Base-by-base conservation (phyloP, 2,888 invertebrate genomes). In the Microctonus aethiopoides region DNA sequence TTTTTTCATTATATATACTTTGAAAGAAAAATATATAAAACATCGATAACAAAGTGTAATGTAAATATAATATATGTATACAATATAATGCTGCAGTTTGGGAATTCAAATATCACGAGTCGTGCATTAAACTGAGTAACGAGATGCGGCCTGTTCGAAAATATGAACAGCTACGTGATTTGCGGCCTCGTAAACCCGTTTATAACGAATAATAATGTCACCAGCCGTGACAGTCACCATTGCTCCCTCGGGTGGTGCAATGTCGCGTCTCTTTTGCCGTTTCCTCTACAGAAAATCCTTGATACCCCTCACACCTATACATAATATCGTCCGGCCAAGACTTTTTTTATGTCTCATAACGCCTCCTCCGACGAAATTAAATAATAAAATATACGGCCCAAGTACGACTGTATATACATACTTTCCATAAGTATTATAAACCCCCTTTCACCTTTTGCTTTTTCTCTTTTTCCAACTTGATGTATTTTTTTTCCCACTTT, bases 131-230 rank as follows among this genome's bases (percentile, higher is more conserved):
- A 84, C 84, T 84, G 86, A 86, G 85, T 86, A 86, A 86, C 85
- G 86, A 85, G 85, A 78, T 84, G 81, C 82, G 77, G 81, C 82
- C 80, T 54, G 82, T 85, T 86, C 84, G 83, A 86, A 46, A 86
- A 86, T 86, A 86, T 86, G 86, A 86, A 86, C 85, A 86, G 81
- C 82, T 82, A 77, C 80, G 84, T 86, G 86, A 86, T 86, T 86
- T 86, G 86, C 85, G 85, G 84, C 84, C 85, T 85, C 86, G 86
- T 86, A 86, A 86, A 86, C 85, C 83, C 84, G 83, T 85, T 84
- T 83, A 85, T 86, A 86, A 86, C 86, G 86, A 86, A 86, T 86
- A 86, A 85, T 86, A 86, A 86, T 86, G 85, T 86, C 86, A 85
- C 84, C 82, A 69, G 79, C 74, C 76, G 75, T 76, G 78, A 71